These are phyloP conservation scores for Phaethornis superciliosus DNA, from an alignment of 2,113 vertebrate species.

Conservation along the genomic window DNA sequence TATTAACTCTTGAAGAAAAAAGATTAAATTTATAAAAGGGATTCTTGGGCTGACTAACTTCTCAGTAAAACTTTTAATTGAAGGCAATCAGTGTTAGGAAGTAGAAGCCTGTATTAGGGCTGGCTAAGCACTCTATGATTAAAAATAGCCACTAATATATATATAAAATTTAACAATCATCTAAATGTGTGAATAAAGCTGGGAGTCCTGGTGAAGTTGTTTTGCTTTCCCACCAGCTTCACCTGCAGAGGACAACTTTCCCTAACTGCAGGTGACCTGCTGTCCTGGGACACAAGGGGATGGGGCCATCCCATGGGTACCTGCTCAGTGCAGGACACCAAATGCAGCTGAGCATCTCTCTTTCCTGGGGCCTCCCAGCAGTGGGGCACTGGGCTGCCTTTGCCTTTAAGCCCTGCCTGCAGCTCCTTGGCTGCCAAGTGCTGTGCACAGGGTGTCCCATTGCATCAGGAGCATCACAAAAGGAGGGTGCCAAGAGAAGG, in stretches of 20 bases:
- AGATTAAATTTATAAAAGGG: neutral
- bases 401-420: rapidly evolving
- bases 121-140: neutral
- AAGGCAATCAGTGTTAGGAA: neutral
- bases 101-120: neutral
- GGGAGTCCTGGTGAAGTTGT: neutral
- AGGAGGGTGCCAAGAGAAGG: neutral
- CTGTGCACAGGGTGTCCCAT: rapidly evolving
- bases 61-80: neutral
- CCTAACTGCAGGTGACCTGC: neutral
- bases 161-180: neutral
- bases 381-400: neutral
- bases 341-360: neutral
- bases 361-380: neutral
- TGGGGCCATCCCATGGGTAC: neutral
- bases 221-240: neutral
- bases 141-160: neutral
- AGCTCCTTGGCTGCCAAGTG: neutral
- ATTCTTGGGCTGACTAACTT: neutral
- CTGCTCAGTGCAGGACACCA: neutral
- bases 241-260: neutral
- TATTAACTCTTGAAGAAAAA: neutral
- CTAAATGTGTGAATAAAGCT: neutral
- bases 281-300: neutral
- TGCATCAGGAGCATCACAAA: neutral